Base-by-base conservation (phyloP, 1,140 invertebrate species). In the Atta colombica region DNA sequence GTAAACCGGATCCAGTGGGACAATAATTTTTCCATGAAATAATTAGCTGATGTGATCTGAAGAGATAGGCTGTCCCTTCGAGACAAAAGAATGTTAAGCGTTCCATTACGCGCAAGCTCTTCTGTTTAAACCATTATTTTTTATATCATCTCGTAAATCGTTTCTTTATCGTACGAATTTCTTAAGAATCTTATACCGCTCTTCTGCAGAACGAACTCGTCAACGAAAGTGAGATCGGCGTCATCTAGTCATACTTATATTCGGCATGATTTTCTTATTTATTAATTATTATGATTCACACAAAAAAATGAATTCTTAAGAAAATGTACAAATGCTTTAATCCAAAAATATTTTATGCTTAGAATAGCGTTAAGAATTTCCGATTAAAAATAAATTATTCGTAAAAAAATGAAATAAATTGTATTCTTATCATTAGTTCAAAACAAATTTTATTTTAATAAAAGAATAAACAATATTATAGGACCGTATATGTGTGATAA, bases 41-140 rank as follows among this genome's bases (percentile, higher is more conserved):
- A 92, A 92, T 92, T 92, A 92, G 86, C 82, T 88, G 91, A 92
- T 92, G 90, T 35, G 69, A 92, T 92, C 91, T 92, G 84, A 58
- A 71, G 63, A 89, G 90, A 91, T 91, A 89, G 88, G 81, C 85
- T 74, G 85, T 81, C 77, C 51, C 88, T 45, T 14, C 72, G 85
- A 84, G 82, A 92, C 89, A 92, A 92, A 92, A 92, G 91, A 92
- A 92, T 89, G 85, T 90, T 85, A 89, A 90, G 89, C 68, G 65
- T 75, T 91, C 86, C 58, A 91, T 91, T 89, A 85, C 88, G 71
- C 61, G 60, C 75, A 10, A 58, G 49, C 78, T 75, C 65, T 82
- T 84, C 85, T 82, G 77, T 91, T 89, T 87, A 85, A 91, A 58
- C 72, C 85, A 90, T 89, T 91, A 86, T 87, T 91, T 88, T 90